Conservation (phyloP, 2,113 vertebrate species). For the Cisticola juncidis region DNA sequence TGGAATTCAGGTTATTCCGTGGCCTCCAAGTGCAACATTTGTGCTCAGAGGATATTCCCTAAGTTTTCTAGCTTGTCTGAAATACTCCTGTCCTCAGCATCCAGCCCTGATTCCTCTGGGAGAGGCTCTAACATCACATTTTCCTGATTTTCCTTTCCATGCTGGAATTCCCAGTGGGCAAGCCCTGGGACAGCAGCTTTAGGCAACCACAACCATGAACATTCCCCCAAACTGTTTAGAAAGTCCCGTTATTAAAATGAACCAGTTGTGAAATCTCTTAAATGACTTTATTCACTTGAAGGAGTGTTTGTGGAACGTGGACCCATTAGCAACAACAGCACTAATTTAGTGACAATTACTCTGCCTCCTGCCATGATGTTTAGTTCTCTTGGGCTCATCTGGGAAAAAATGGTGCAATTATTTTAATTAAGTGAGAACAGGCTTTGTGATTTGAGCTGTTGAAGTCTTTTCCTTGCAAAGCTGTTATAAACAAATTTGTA, state of each 20-base stretch:
- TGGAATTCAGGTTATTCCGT: neutral
- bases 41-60: neutral
- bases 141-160: neutral
- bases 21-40: neutral
- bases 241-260: neutral
- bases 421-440: conserved; percentile 10
- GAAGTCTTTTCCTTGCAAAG: neutral
- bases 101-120: neutral
- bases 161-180: neutral
- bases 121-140: neutral
- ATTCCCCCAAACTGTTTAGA: neutral
- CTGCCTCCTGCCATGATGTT: neutral
- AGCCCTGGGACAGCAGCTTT: neutral
- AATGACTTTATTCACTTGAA: neutral
- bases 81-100: neutral
- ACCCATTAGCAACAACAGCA: neutral
- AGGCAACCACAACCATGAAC: neutral
- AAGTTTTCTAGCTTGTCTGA: neutral
- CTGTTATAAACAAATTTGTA: neutral
- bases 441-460: neutral
- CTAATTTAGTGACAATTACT: neutral
- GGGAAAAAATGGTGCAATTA: neutral
- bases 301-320: neutral
- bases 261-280: neutral
- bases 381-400: neutral